Evolutionary conservation across 2,888 invertebrate species (phyloP).

Genomic region (Tuta absoluta): DNA sequence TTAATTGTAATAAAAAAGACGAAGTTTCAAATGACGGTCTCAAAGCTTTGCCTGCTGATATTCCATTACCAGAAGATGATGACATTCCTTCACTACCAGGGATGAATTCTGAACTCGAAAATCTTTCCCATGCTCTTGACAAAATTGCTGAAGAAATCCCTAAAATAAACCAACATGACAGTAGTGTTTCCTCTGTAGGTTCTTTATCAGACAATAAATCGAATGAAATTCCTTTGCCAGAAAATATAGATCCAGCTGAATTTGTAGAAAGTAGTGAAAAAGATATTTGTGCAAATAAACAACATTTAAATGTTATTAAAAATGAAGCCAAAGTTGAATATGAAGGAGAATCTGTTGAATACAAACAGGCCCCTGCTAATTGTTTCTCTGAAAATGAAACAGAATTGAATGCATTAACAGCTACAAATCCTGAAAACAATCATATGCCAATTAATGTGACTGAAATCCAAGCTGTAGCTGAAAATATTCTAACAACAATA

Average conservation of each 20-base stretch:
- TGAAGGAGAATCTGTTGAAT: neutral
- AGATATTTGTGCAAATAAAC: neutral
- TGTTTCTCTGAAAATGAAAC: neutral
- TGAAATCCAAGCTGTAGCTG: neutral
- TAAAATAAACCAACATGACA: conserved; percentile 20
- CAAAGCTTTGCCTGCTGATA: conserved; percentile 42
- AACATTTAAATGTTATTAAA: neutral
- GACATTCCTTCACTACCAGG: conserved; percentile 36
- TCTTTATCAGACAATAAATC: neutral
- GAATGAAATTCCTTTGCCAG: neutral
- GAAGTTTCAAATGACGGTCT: neutral
- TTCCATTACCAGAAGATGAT: conserved; percentile 59
- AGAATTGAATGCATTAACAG: neutral
- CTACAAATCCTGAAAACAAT: neutral
- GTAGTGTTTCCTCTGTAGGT: conserved; percentile 11
- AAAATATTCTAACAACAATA: neutral
- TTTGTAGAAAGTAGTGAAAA: neutral
- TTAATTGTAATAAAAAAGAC: neutral
- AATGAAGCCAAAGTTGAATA: neutral
- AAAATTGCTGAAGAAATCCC: conserved; percentile 22
- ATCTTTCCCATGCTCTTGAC: conserved; percentile 11
- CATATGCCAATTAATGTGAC: neutral
- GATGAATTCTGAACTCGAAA: conserved; percentile 14
- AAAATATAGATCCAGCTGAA: neutral
- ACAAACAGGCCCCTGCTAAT: neutral